Base-by-base conservation (phyloP, 2,113 vertebrate species). In the Loxodonta africana region DNA sequence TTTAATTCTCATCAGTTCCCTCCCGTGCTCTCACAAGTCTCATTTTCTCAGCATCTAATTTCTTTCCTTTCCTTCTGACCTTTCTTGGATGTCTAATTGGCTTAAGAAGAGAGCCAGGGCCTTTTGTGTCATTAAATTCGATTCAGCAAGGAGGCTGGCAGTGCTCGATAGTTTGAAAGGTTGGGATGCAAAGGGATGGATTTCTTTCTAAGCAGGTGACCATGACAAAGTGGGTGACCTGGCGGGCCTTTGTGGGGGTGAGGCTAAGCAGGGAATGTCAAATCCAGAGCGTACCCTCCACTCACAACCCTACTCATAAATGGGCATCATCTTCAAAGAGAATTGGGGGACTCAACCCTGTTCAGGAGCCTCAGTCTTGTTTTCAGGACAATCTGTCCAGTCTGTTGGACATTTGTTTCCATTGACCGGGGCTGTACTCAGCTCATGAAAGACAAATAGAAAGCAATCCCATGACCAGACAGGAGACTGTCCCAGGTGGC, bases 1-100 rank as follows among this genome's bases (percentile, higher is more conserved):
- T 82, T 89, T 77, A 83, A 96, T 87, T 94, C 83, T 63, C 86
- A 65, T 21, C 37, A 33, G 20, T 48, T 86, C 81, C 76, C 86
- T 37, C 25, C 5, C 23, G 65, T 23, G 28, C 3, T 62, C 25
- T 71, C 21, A 5, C 65, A 51, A 71, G 85, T 25, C 60, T 80
- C 53, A 25, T 84, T 81, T 71, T 91, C 62, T 89, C 4, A 2
- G 73, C 60, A 10, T 84, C 87, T 82, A 80, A 93, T 87, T 81
- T 69, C 88, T 87, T 44, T 53, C 71, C 92, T 76, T 83, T 73
- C 84, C 84, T 88, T 57, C 26, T 21, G 63, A n/a, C 28, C 30
- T 60, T 89, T 89, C 51, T n/a, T 81, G 62, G 71, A 30, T 37
- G 74, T 78, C 77, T 85, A 73, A 85, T 53, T 57, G 46, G 20